Percentiles rank a stretch among this genome's conserved stretches.
Evolutionary conservation across 2,888 invertebrate genomes (phyloP).

Genomic region (Tipula helvola): DNA sequence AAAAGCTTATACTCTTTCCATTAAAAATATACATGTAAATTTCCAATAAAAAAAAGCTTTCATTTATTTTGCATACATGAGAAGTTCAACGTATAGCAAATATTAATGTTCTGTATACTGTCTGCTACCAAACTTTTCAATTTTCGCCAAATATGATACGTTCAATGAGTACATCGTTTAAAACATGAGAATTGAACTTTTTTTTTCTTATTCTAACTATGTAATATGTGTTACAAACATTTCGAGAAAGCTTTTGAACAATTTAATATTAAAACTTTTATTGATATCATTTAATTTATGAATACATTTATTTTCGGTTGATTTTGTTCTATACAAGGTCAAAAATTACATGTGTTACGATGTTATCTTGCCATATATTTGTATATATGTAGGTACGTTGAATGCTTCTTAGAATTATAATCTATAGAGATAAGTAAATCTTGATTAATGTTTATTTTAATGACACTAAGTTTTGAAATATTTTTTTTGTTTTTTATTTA

Average conservation of each 20-base stretch:
- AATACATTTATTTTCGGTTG: not conserved
- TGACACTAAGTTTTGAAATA: not conserved
- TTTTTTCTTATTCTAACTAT: too few relatives aligned
- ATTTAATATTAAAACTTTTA: not conserved
- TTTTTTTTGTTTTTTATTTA: not conserved
- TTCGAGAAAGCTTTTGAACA: not conserved
- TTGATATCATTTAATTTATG: not conserved
- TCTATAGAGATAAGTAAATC: not conserved
- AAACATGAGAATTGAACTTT: too few relatives aligned
- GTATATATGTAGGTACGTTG: not conserved
- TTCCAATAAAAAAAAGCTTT: too few relatives aligned
- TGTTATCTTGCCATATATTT: too few relatives aligned
- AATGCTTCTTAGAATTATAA: not conserved
- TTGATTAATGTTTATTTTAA: not conserved
- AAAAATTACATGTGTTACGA: not conserved
- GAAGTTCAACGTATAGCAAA: too few relatives aligned
- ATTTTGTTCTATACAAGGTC: not conserved
- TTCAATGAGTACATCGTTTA: too few relatives aligned
- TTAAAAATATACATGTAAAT: too few relatives aligned
- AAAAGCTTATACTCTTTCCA: too few relatives aligned
- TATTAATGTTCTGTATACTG: too few relatives aligned
- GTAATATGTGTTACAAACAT: not conserved
- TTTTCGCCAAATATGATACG: too few relatives aligned
- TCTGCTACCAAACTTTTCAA: too few relatives aligned
- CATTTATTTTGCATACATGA: too few relatives aligned